Base-by-base conservation (phyloP, 1,140 invertebrate species). In the Micrasema minimum region DNA sequence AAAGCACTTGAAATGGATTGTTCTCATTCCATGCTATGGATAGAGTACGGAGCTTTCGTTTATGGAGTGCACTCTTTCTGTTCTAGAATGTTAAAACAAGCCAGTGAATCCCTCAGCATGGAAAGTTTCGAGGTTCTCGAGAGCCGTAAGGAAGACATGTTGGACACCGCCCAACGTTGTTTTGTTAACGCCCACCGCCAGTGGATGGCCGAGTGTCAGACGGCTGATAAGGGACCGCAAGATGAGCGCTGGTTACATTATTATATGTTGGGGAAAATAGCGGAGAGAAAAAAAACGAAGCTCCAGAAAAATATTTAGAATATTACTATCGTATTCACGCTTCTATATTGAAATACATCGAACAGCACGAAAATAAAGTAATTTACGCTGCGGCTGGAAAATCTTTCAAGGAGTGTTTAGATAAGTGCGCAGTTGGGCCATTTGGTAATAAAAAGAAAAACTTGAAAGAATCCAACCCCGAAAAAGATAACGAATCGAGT, bases 211-310 rank as follows among this genome's bases (percentile, higher is more conserved):
- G 87, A 78, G 72, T 78, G 64, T 68, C 81, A 83, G 51, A 80
- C 82, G n/a, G 74, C 72, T 18, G 87, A 88, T 41, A 86, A 85
- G 66, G 84, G 85, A 12, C 85, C 88, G 59, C 86, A 89, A 35
- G 92, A 95, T 77, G 94, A 96, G 78, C 82, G 89, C 50, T 98
- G 96, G 96, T 83, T 96, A 11, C 90, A 93, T 77, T 92, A 95
- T 78, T 97, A 97, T 77, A 96, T 97, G 92, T 83, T 97, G 18
- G 96, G 93, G 0, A 98, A 98, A 88, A 91, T 96, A 50, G 86
- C 90, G 0, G 94, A 96, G 94, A 96, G 79, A 97, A 96, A 78
- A 87, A 88, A 68, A 89, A 90, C 66, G 88, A 90, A 72, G 85
- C 90, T 71, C 90, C 92, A 0, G 84, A 86, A n/a, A 80, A 90